Percentiles rank a stretch among this genome's conserved stretches.
Evolutionary conservation across 2,888 invertebrate genomes (phyloP).

Genomic region (Emmelina monodactyla): DNA sequence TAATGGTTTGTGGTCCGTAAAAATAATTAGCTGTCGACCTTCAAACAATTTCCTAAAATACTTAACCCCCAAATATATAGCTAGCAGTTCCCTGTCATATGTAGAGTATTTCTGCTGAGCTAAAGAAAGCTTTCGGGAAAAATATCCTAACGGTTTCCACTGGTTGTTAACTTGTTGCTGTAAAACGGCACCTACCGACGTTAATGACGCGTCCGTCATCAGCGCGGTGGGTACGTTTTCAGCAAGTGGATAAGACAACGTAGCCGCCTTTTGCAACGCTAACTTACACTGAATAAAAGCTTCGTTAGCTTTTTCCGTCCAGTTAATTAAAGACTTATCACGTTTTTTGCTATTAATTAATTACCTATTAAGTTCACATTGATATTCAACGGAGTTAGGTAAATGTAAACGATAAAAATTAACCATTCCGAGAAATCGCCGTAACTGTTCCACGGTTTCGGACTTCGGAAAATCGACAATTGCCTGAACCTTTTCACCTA

Average conservation of each 20-base stretch:
- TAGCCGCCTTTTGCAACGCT: slow-evolving; percentile 16
- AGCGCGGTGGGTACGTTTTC: slow-evolving; percentile 17
- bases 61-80: slow-evolving; percentile 12
- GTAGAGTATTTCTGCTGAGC: slow-evolving; percentile 14
- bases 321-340: slow-evolving; percentile 14
- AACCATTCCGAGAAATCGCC: slow-evolving; percentile 9
- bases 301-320: slow-evolving; percentile 14
- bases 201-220: slow-evolving; percentile 26
- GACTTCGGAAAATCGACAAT: slow-evolving; percentile 5
- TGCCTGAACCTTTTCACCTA: slow-evolving; percentile 12
- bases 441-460: slow-evolving; percentile 5
- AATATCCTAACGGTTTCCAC: slow-evolving; percentile 33
- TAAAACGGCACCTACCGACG: slow-evolving; percentile 24
- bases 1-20: too few species aligned
- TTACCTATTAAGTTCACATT: slow-evolving; percentile 2
- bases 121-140: slow-evolving; percentile 20
- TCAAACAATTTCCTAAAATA: slow-evolving; percentile 14
- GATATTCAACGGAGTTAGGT: neutral
- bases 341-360: slow-evolving; percentile 1
- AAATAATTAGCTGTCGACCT: too few species aligned
- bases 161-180: too few species aligned
- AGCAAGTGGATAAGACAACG: slow-evolving; percentile 22
- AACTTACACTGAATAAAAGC: slow-evolving; percentile 19
- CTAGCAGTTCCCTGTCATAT: slow-evolving; percentile 14
- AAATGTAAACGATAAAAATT: slow-evolving; percentile 7